A percentile compares a stretch with the other conserved stretches of the same genome.
Evolutionary conservation across 2,888 invertebrate species (phyloP).

Genomic region (Tigriopus californicus): DNA sequence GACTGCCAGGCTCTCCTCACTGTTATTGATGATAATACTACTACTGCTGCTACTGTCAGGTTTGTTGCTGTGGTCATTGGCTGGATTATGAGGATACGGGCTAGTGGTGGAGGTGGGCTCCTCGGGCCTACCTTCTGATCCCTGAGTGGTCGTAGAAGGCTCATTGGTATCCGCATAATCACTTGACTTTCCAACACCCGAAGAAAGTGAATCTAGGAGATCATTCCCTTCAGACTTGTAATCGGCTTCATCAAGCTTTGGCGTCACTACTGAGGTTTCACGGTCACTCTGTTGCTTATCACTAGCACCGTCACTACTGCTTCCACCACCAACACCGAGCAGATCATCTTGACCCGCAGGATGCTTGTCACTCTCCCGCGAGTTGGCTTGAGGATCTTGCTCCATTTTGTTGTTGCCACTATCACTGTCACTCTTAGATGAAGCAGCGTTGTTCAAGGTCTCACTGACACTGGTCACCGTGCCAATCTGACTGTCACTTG

Average conservation of each 20-base stretch:
- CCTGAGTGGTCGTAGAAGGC: background rate
- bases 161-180: background rate
- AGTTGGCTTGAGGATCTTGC: no score
- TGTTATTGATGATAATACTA: background rate
- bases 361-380: no score
- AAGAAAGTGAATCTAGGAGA: background rate
- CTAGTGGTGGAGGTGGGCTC: conserved; percentile 1
- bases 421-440: no score
- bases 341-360: no score
- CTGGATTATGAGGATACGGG: background rate
- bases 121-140: background rate
- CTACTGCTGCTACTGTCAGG: background rate
- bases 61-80: background rate
- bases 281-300: conserved; percentile 4
- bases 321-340: no score
- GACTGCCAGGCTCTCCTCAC: background rate
- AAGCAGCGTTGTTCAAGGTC: no score
- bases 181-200: background rate
- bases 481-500: no score
- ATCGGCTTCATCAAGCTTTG: conserved; percentile 9
- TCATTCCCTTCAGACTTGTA: conserved; percentile 6
- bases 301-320: background rate
- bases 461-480: no score
- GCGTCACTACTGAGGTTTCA: conserved; percentile 4
- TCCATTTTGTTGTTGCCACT: no score